Conservation (phyloP, 2,113 vertebrate species). For the Oostethus manadensis region DNA sequence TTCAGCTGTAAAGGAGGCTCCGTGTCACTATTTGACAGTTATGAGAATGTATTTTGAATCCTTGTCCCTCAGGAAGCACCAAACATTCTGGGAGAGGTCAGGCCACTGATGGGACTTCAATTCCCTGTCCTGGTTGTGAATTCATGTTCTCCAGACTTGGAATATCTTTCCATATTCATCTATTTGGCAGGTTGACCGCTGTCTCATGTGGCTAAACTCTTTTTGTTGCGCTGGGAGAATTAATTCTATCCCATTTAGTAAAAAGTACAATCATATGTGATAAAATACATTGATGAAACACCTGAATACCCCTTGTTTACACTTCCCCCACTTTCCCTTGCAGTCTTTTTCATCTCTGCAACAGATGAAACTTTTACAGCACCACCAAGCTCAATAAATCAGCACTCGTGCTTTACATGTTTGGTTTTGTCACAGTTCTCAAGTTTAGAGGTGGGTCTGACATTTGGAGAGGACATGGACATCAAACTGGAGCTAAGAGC, state of each 20-base stretch:
- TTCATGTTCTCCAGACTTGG: constrained; percentile 62
- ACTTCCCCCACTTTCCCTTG: constrained; percentile 24
- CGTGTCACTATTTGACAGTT: constrained; percentile 56
- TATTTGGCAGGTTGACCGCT: constrained; percentile 56
- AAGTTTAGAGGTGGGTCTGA: constrained; percentile 53
- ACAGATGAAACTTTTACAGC: constrained; percentile 53
- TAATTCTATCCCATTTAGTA: constrained; percentile 50
- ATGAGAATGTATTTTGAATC: constrained; percentile 63
- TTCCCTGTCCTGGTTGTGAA: constrained; percentile 71
- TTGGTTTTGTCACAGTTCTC: constrained; percentile 68
- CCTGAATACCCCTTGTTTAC: constrained; percentile 30
- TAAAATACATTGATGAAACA: constrained; percentile 30
- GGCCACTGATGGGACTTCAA: constrained; percentile 66
- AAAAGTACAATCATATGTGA: neutral
- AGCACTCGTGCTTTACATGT: constrained; percentile 58
- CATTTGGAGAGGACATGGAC: constrained; percentile 29
- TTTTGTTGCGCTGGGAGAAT: constrained; percentile 37
- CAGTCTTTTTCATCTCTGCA: constrained; percentile 17
- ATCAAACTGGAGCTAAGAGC: constrained; percentile 1
- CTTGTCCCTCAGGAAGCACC: constrained; percentile 56
- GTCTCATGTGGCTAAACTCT: constrained; percentile 52
- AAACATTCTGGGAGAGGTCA: constrained; percentile 70
- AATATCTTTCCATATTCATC: constrained; percentile 65
- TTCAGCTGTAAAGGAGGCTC: constrained; percentile 41
- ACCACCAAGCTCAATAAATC: constrained; percentile 63